Base-by-base conservation (phyloP, 2,113 vertebrate species). In the Struthidea cinerea region DNA sequence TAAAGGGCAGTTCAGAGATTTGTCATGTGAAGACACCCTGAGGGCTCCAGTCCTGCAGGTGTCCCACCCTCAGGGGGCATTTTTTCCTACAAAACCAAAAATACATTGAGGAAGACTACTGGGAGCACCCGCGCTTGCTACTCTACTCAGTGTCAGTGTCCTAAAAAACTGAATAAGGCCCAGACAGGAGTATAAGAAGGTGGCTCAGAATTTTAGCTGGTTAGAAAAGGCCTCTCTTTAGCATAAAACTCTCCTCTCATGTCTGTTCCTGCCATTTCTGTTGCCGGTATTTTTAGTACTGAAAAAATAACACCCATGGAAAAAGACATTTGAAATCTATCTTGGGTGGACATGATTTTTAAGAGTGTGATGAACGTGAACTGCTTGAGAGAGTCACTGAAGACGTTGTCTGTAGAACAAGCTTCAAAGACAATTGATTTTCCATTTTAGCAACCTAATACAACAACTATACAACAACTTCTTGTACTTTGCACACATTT, bases 1-100 rank as follows among this genome's bases (percentile, higher is more conserved):
- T 97, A 98, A 98, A 98, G 98, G 97, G 98, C 97, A 94, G 92
- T 84, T 96, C 90, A 94, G 91, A 94, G 96, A 86, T 65, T 59
- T 37, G 75, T 97, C 94, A 97, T 42, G 50, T 91, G 93, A 93
- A 85, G 79, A 68, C 37, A 70, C 47, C 12, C 24, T 16, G 39
- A 90, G 80, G 69, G 56, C 39, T 96, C 26, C 42, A 18, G 37
- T 33, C 33, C 63, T 44, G 28, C 24, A 50, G 41, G 44, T 8
- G 73, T 84, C 52, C 91, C 75, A 74, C 70, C 60, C 64, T 65
- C 27, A 39, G 18, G 46, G 61, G 21, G 23, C 5, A 27, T 46
- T 71, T 53, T 83, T 71, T 50, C 37, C 61, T n/a, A 49, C 59
- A 59, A 69, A 91, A 47, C 17, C 23, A 79, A 90, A 91, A 87